Base-by-base conservation (phyloP, 2,113 vertebrate genomes). In the Alethe diademata region DNA sequence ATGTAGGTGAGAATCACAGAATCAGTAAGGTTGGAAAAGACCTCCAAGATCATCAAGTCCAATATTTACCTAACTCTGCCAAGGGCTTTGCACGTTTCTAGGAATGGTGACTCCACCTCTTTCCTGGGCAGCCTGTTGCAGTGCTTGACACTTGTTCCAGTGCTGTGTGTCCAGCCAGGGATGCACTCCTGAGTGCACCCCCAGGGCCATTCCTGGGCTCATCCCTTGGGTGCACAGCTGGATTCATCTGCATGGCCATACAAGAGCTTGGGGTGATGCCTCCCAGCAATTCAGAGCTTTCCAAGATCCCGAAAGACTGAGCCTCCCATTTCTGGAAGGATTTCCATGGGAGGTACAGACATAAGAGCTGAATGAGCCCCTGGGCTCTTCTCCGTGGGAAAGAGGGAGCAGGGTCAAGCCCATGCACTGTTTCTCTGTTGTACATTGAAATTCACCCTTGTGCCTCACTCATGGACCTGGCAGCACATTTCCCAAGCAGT, bases 401-500 rank as follows among this genome's bases (percentile, higher is more conserved):
- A 22, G 57, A 75, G 36, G 45, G 28, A 40, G 36, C 43, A 47
- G 57, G 64, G 19, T 40, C 53, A 47, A 61, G 24, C 33, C 33
- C 5, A 1, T 54, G 38, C 7, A 5, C 24, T 22, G 6, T 25
- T 82, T 47, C 57, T 66, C 65, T 50, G 47, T 2, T 4, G 16
- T 16, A 5, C 10, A 3, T 19, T 84, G 78, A 84, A 87, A 58
- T 18, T 92, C 53, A 43, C 19, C 61, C 24, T 11, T 1, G 10
- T 62, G 74, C 35, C 65, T 90, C 4, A 1, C 78, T 66, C 20
- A 1, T 0, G 2, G 33, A 62, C 14, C 70, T 51, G 65, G 73
- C 51, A 67, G 38, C 1, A 0, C 0, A 0, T 71, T 86, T 83
- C 51, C 75, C 4, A 1, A 56, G 92, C 2, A 3, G 48, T 6